phyloP scores from a whole-genome alignment of 2,797 vertebrate genomes.

The Silurus lanzhouensis region DNA sequence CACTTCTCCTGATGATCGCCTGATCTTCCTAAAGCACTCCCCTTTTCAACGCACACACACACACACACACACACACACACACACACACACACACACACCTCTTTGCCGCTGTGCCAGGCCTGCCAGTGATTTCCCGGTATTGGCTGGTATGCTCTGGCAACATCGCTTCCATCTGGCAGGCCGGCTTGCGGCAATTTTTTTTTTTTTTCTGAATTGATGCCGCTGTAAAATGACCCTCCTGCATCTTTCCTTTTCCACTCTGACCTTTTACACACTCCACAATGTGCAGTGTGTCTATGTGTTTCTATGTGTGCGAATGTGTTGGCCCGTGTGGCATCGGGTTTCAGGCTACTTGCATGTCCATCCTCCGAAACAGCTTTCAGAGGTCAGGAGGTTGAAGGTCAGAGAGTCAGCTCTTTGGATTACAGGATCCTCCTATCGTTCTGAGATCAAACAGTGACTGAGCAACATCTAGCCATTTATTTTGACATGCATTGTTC shows the following conservation, averaged over 20 bases:
- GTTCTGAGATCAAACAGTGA: background rate
- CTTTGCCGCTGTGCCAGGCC: conserved; percentile 12
- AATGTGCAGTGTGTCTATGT: background rate
- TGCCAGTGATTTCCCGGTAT: conserved; percentile 43
- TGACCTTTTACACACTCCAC: conserved; percentile 45
- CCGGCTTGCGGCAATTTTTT: conserved; percentile 8
- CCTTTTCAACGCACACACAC: background rate
- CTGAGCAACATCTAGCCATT: background rate
- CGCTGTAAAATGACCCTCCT: conserved; percentile 44
- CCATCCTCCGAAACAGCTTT: background rate
- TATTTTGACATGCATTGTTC: too few relatives aligned
- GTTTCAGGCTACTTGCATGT: conserved; percentile 36
- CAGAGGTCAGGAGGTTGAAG: conserved; percentile 49
- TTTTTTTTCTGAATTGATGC: conserved; percentile 39
- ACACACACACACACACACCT: conserved; percentile 41
- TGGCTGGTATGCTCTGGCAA: conserved; percentile 34
- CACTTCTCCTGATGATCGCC: conserved; percentile 47
- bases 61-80: background rate
- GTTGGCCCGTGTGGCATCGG: conserved; percentile 14
- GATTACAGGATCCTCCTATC: background rate
- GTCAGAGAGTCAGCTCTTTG: background rate
- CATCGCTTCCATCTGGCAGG: conserved; percentile 36
- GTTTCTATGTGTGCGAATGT: background rate
- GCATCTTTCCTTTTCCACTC: conserved; percentile 26
- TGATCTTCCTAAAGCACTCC: conserved; percentile 46